Evolutionary conservation across 2,888 invertebrate genomes (phyloP).

Genomic region (Meta bourneti): DNA sequence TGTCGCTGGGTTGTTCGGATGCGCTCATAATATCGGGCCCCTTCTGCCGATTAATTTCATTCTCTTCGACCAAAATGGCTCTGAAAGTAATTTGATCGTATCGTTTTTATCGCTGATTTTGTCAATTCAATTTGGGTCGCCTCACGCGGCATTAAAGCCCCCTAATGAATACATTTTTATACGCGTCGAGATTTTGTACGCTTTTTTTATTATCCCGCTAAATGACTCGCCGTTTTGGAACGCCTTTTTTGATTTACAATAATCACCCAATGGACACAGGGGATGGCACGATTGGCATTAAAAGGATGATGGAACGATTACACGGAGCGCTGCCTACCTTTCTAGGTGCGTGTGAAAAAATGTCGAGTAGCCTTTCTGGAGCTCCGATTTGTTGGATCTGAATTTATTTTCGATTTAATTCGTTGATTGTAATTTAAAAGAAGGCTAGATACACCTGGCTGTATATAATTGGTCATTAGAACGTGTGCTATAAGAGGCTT

Average conservation of each 20-base stretch:
- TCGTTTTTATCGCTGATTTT: slow-evolving; percentile 68
- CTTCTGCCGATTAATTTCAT: slow-evolving; percentile 71
- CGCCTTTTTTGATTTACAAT: slow-evolving; percentile 43
- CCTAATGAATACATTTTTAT: slow-evolving; percentile 74
- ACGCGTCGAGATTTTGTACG: slow-evolving; percentile 7
- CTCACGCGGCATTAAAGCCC: slow-evolving; percentile 47
- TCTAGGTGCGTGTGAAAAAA: too few relatives aligned
- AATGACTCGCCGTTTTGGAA: slow-evolving; percentile 32
- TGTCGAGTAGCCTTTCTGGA: too few relatives aligned
- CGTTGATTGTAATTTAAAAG: too few relatives aligned
- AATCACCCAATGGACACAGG: neutral
- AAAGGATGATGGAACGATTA: neutral
- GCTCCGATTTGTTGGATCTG: too few relatives aligned
- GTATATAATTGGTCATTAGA: too few relatives aligned
- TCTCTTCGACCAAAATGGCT: slow-evolving; percentile 63
- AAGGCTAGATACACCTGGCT: too few relatives aligned
- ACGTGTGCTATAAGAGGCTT: too few relatives aligned
- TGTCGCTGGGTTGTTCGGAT: slow-evolving; percentile 21
- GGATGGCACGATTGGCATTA: slow-evolving; percentile 1
- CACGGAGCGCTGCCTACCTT: too few relatives aligned
- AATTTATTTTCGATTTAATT: too few relatives aligned
- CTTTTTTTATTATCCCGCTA: neutral
- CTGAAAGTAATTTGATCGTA: slow-evolving; percentile 71
- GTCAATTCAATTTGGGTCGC: slow-evolving; percentile 64
- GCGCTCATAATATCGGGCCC: slow-evolving; percentile 33